Evolutionary conservation across 2,113 vertebrate genomes (phyloP), one percentile per base, ranked within the genome.

Genomic region (Psittacara wagleri): DNA sequence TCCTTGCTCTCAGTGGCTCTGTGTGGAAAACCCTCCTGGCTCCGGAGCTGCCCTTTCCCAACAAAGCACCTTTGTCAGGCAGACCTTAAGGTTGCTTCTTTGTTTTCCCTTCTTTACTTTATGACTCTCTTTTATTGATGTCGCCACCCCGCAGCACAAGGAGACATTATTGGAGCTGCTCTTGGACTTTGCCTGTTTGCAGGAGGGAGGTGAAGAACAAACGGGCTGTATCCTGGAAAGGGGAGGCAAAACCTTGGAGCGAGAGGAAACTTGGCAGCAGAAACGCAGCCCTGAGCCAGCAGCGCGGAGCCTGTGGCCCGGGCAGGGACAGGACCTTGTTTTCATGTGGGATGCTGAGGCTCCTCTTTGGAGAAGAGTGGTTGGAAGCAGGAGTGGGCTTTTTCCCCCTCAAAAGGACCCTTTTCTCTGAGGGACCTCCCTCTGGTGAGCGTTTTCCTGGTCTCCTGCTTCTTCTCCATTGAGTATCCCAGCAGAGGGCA

Each of bases 61-160:
- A 95, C 94, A 92, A 95, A 87, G 94, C 39, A 8, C 55, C 83
- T 83, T 90, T 92, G 94, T 95, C 61, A 27, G 64, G 17, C 22
- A 23, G 64, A 51, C 33, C 64, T 52, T 29, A 18, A 39, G 31
- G 13, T 61, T 64, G 52, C 41, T 74, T 59, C 63, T 43, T 57
- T 39, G 23, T 76, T 48, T 44, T 84, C 52, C 31, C 20, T 73
- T 73, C 72, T 86, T 78, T 43, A 59, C 39, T 27, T 70, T 80
- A 64, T 33, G 67, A 8, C 24, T 49, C 16, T 39, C 27, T 76
- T 57, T 78, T 31, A 76, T 81, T 48, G 57, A 39, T 29, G 46
- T 6, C 43, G 33, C 55, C 83, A 25, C 86, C 86, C 67, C 12
- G 62, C 27, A 37, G 70, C 86, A 92, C 90, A 83, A 90, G 94